Conservation (phyloP, 2,797 vertebrate species). For the Acomys russatus region DNA sequence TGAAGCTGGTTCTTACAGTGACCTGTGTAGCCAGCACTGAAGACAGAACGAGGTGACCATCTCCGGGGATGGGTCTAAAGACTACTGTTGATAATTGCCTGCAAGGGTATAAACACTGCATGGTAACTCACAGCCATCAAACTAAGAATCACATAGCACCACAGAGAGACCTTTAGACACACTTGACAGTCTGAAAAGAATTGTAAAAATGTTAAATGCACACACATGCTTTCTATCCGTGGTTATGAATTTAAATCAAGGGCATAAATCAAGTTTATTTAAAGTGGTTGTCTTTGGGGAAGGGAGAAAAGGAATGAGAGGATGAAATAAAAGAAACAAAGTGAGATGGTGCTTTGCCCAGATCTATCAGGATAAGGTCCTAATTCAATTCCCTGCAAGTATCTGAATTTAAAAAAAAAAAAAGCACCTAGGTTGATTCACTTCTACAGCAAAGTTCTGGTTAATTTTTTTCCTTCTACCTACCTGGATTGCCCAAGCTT, state of each 20-base stretch:
- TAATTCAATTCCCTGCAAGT: background rate
- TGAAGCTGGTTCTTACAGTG: background rate
- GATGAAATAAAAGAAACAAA: constrained; percentile 2
- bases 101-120: background rate
- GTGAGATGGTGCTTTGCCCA: background rate
- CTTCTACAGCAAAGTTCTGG: background rate
- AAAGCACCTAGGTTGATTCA: background rate
- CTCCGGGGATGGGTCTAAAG: background rate
- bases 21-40: background rate
- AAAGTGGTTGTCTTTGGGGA: background rate
- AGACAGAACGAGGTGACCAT: background rate
- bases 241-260: background rate
- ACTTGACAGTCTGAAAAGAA: background rate
- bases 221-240: background rate
- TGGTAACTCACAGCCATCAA: background rate
- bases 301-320: background rate
- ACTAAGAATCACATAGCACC: background rate
- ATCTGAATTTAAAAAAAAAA: background rate
- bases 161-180: background rate
- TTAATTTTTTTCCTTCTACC: background rate
- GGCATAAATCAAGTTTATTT: background rate
- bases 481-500: background rate
- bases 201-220: background rate
- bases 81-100: background rate
- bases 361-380: background rate